Percentiles rank a stretch among this genome's conserved stretches.
These are phyloP conservation scores for Columba livia DNA, from an alignment of 2,113 vertebrate species.

Conservation along the genomic window DNA sequence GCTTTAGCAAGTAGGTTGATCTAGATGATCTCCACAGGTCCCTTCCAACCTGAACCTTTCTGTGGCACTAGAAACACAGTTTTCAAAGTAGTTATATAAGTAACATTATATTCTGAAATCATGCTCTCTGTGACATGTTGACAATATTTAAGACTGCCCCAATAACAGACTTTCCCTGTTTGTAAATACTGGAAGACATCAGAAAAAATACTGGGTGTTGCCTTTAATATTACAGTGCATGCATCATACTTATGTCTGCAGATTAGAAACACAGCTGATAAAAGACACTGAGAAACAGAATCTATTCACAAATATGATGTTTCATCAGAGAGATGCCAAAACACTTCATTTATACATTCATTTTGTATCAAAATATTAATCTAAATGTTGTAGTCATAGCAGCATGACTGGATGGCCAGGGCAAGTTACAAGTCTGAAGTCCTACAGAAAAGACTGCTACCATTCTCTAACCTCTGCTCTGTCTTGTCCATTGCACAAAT, in stretches of 20 bases:
- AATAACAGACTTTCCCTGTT: background rate
- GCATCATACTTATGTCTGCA: background rate
- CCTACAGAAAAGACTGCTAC: background rate
- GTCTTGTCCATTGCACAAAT: slow-evolving; percentile 3
- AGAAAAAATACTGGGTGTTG: background rate
- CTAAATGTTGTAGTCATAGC: slow-evolving; percentile 1
- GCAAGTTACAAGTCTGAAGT: background rate
- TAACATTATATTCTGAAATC: background rate
- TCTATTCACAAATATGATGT: background rate
- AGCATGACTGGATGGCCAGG: background rate
- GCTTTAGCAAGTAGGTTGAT: too few species aligned
- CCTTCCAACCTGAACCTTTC: too few species aligned
- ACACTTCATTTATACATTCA: background rate
- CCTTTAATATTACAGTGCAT: background rate
- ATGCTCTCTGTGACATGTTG: background rate
- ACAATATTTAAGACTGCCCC: background rate
- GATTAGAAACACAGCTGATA: slow-evolving; percentile 7
- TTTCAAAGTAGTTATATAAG: background rate
- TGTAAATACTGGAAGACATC: background rate
- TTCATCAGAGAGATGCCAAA: slow-evolving; percentile 42
- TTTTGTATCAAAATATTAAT: slow-evolving; percentile 15
- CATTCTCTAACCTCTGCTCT: background rate
- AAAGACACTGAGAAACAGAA: background rate
- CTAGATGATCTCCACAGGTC: too few species aligned
- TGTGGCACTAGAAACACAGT: background rate